phyloP scores from a whole-genome alignment of 2,888 invertebrate species.

The Tromatobia lineatoria region DNA sequence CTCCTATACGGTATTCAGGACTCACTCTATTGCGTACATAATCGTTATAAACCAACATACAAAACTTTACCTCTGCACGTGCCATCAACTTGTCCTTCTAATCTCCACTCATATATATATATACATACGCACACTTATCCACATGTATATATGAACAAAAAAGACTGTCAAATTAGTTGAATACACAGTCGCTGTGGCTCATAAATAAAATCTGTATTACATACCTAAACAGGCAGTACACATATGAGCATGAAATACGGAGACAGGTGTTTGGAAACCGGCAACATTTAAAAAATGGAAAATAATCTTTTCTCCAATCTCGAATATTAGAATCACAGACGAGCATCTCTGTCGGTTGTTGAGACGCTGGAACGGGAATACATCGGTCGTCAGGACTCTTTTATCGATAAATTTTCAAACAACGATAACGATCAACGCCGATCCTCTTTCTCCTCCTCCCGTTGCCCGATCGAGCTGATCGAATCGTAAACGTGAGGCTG shows the following conservation, averaged over 20 bases:
- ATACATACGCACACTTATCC: neutral
- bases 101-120: constrained; percentile 24
- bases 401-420: constrained; percentile 61
- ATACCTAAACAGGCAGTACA: constrained; percentile 1
- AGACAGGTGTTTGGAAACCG: constrained; percentile 37
- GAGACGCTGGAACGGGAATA: constrained; percentile 5
- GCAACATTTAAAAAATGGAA: constrained; percentile 33
- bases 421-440: constrained; percentile 52
- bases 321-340: constrained; percentile 29
- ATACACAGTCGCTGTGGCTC: neutral
- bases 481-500: constrained; percentile 1
- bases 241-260: neutral
- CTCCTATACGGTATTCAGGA: neutral
- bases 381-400: constrained; percentile 36
- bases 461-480: constrained; percentile 49
- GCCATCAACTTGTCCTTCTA: constrained; percentile 42
- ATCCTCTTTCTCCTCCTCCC: constrained; percentile 30
- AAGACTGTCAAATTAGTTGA: constrained; percentile 46
- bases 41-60: constrained; percentile 31
- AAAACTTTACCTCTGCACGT: constrained; percentile 40
- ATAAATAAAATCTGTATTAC: constrained; percentile 34
- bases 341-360: constrained; percentile 8
- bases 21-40: constrained; percentile 24
- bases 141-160: neutral
- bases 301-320: constrained; percentile 47